Percentiles rank a stretch among this genome's conserved stretches.
Conservation (phyloP, 2,888 invertebrate species). For the Emmelina monodactyla region DNA sequence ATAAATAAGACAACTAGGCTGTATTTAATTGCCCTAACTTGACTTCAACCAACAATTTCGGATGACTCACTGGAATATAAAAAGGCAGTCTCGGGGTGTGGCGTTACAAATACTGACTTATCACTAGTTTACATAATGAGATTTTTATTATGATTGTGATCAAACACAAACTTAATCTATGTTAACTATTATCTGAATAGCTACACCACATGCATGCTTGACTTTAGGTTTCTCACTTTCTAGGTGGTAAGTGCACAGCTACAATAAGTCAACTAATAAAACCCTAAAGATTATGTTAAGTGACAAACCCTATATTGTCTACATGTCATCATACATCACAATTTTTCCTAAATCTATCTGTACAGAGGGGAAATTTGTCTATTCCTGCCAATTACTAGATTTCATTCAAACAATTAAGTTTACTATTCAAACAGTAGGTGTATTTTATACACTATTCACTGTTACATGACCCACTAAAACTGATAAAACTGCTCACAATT, state of each 20-base stretch:
- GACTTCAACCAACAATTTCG: slow-evolving; percentile 49
- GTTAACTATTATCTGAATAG: slow-evolving; percentile 54
- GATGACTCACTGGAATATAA: slow-evolving; percentile 55
- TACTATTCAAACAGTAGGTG: slow-evolving; percentile 34
- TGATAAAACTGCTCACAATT: slow-evolving; percentile 29
- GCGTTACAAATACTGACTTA: slow-evolving; percentile 64
- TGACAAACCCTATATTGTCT: slow-evolving; percentile 67
- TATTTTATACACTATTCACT: slow-evolving; percentile 51
- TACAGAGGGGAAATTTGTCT: slow-evolving; percentile 52
- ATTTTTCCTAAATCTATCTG: slow-evolving; percentile 67
- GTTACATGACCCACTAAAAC: slow-evolving; percentile 23
- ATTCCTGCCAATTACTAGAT: slow-evolving; percentile 41
- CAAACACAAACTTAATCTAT: slow-evolving; percentile 61
- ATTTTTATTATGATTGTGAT: slow-evolving; percentile 63
- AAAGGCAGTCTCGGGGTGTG: slow-evolving; percentile 67
- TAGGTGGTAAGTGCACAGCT: slow-evolving; percentile 55
- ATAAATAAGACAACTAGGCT: slow-evolving; percentile 53
- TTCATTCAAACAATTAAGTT: slow-evolving; percentile 27
- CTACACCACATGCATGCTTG: slow-evolving; percentile 57
- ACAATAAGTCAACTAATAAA: slow-evolving; percentile 54
- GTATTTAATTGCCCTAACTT: slow-evolving; percentile 15
- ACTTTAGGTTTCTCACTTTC: slow-evolving; percentile 45
- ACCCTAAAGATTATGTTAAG: slow-evolving; percentile 47
- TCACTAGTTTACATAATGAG: slow-evolving; percentile 60
- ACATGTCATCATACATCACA: slow-evolving; percentile 68